Conservation (phyloP, 2,888 invertebrate species). For the Aspidiotus destructor region DNA sequence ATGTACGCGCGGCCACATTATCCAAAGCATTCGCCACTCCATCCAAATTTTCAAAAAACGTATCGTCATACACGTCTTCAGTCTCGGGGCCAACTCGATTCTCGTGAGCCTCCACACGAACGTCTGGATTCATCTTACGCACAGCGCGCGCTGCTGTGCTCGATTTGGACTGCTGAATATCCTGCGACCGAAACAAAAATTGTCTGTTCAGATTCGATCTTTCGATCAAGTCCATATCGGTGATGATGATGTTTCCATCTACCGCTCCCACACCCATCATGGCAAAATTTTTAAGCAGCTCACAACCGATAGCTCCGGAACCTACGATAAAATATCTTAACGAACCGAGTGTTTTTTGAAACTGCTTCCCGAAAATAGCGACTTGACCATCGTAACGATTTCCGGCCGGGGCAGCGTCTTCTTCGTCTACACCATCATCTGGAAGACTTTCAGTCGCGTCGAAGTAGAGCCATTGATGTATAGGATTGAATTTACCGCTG, state of each 20-base stretch:
- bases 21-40: constrained; percentile 97
- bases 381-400: constrained; percentile 80
- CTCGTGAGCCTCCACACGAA: constrained; percentile 71
- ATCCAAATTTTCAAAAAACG: constrained; percentile 83
- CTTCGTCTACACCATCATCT: constrained; percentile 57
- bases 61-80: constrained; percentile 85
- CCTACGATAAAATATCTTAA: constrained; percentile 76
- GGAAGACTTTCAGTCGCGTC: constrained; percentile 93
- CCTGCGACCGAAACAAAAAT: constrained; percentile 89
- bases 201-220: constrained; percentile 97
- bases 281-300: constrained; percentile 94
- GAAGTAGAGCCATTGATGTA: constrained; percentile 87
- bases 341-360: constrained; percentile 70
- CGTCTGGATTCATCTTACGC: constrained; percentile 68
- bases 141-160: constrained; percentile 81
- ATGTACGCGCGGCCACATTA: constrained; percentile 94
- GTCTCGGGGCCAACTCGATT: constrained; percentile 91
- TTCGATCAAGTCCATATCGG: constrained; percentile 99
- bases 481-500: constrained; percentile 89
- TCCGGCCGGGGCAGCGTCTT: constrained; percentile 59
- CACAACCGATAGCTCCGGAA: constrained; percentile 91
- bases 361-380: constrained; percentile 82
- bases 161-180: constrained; percentile 88
- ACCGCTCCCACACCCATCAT: constrained; percentile 88
- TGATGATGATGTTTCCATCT: constrained; percentile 71